Conservation (phyloP, 2,797 vertebrate species). For the Lophius americanus region DNA sequence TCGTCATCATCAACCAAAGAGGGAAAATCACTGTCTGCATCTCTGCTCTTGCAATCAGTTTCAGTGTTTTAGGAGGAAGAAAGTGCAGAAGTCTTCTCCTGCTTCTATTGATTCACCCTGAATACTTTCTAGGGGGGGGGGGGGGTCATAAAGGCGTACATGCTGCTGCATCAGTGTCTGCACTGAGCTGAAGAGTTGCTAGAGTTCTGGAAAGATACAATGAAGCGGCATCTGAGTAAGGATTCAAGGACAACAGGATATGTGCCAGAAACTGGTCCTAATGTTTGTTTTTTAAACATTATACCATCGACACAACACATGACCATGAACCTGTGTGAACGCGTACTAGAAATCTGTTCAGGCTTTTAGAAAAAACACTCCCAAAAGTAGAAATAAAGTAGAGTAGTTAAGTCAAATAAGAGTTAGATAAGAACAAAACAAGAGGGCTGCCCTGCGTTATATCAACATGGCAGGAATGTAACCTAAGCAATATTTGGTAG, state of each 20-base stretch:
- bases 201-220: not conserved
- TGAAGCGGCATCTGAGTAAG: not conserved
- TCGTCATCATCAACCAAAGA: constrained; percentile 11
- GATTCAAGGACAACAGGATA: not conserved
- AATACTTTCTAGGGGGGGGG: not conserved
- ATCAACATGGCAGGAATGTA: too few relatives aligned
- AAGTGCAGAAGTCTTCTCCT: not conserved
- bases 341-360: too few relatives aligned
- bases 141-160: not conserved
- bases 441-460: too few relatives aligned
- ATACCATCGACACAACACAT: too few relatives aligned
- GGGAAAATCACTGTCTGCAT: constrained; percentile 14
- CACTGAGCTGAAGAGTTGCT: not conserved
- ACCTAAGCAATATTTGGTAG: too few relatives aligned
- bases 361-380: too few relatives aligned
- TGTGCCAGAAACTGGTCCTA: not conserved
- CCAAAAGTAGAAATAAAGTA: too few relatives aligned
- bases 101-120: constrained; percentile 3
- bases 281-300: too few relatives aligned
- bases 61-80: not conserved
- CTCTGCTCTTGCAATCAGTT: constrained; percentile 8
- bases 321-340: too few relatives aligned
- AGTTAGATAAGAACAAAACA: too few relatives aligned
- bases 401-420: too few relatives aligned
- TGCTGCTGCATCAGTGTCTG: not conserved